Evolutionary conservation across 2,113 vertebrate genomes (phyloP), one percentile per base, ranked within the genome.

Genomic region (Scophthalmus maximus): DNA sequence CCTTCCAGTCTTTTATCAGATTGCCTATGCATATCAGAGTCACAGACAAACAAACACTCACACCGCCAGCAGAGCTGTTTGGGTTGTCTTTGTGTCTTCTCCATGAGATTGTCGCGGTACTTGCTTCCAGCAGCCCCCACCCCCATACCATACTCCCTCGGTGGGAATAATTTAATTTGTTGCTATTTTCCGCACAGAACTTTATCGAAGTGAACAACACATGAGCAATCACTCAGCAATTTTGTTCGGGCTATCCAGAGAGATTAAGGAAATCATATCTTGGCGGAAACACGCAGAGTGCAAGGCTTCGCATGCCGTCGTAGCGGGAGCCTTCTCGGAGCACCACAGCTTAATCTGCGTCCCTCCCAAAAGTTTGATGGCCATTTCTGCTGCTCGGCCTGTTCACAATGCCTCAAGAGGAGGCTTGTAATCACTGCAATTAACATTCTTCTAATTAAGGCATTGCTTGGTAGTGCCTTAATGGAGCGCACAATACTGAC

Each of bases 341-440:
- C 23, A 8, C 38, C 62, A 26, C 8, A n/a, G 20, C 46, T 61
- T 79, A 62, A 79, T 86, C 80, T 72, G 60, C 44, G 29, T 73
- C 81, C 64, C 75, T 75, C 62, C 44, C 57, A 53, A 80, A 83
- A 84, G 55, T 88, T n/a, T 89, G 68, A 25, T 84, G 81, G 67
- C 47, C 68, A 87, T 81, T 86, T 76, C 73, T 65, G 46, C 65
- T 79, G 60, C 81, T 81, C 82, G 64, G 51, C 78, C 82, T 63
- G 51, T 86, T 76, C 63, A 23, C 79, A 67, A 77, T 12, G 76
- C 78, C 89, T 88, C 82, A 74, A 87, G 91, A 90, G 85, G 73
- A 84, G 73, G 57, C 68, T 58, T 57, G 84, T 91, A 90, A 93
- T 92, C 85, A 90, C 87, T 83, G 84, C 89, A 91, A 92, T 91